Evolutionary conservation across 2,113 vertebrate genomes (phyloP), one percentile per base, ranked within the genome.

Genomic region (Dasyprocta punctata): DNA sequence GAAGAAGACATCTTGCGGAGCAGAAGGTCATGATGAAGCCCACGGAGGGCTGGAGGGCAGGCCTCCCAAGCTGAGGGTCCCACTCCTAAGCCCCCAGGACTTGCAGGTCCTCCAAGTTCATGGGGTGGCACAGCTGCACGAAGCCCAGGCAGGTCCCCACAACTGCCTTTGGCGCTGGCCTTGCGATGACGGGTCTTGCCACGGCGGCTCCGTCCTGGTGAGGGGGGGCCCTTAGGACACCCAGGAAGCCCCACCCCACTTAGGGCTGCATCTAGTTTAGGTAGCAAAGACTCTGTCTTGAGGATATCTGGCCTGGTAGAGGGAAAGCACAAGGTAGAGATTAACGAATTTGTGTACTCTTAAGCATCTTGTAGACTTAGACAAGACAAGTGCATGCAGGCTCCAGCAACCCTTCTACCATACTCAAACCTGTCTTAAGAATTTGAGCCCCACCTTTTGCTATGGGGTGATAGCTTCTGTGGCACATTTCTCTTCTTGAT

Each of bases 401-500:
- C n/a, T 67, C 20, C 1, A 33, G n/a, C 17, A 44, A 44, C 22
- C 69, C 67, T 65, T 8, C 38, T 36, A 10, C 30, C 22, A 0
- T 38, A 54, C 38, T 67, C 0, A 0, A 58, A n/a, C 26, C n/a
- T 26, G 22, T 49, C n/a, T 61, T 44, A 3, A 8, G 26, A 83
- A 30, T 11, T 54, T n/a, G 13, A 10, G 28, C 4, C 93, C 60
- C 90, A 99, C 99, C 99, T 99, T 98, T 99, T 99, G 98, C 99
- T 99, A 86, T 99, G 99, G 0, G 99, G 98, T 0, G 99, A 99
- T 52, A 99, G 99, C 93, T 99, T 99, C 98, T 99, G 99, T 78
- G 99, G 99, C 78, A 99, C 98, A n/a, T 99, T 99, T 94, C 99
- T 99, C 97, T 99, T 99, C 98, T 99, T 99, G 98, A 99, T 99